Conservation (phyloP, 2,888 invertebrate genomes). For the Conchocele bisecta region DNA sequence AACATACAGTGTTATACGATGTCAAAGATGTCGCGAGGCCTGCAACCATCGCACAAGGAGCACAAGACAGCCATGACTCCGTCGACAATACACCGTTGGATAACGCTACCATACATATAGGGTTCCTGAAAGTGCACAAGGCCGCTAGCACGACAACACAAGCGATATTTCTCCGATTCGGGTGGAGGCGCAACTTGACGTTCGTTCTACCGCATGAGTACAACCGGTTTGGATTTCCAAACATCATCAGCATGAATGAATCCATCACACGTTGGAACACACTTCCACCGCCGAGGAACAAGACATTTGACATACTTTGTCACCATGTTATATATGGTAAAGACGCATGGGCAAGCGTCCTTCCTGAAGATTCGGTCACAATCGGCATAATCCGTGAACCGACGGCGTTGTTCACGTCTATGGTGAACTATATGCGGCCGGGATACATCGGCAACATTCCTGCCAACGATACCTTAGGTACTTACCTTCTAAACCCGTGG, state of each 20-base stretch:
- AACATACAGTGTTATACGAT: too few species aligned
- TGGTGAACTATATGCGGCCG: constrained; percentile 48
- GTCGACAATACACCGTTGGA: too few species aligned
- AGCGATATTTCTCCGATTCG: constrained; percentile 53
- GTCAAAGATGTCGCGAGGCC: too few species aligned
- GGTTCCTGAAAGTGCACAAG: constrained; percentile 58
- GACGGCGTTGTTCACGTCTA: constrained; percentile 38
- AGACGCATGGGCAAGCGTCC: constrained; percentile 34
- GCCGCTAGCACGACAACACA: constrained; percentile 57
- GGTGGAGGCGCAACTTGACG: constrained; percentile 50
- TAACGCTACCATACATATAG: too few species aligned
- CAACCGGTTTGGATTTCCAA: constrained; percentile 49
- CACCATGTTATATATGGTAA: constrained; percentile 52
- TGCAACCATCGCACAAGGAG: too few species aligned
- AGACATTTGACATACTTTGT: constrained; percentile 49
- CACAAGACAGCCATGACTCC: too few species aligned
- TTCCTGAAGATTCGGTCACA: constrained; percentile 38
- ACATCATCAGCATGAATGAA: constrained; percentile 54
- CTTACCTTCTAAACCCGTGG: constrained; percentile 24
- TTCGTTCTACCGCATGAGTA: constrained; percentile 53
- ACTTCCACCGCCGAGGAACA: constrained; percentile 36
- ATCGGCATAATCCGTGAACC: constrained; percentile 53
- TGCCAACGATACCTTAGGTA: constrained; percentile 17
- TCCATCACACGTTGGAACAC: constrained; percentile 48
- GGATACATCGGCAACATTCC: constrained; percentile 12